Conservation (phyloP, 2,888 invertebrate genomes). For the Synergus gifuensis region DNA sequence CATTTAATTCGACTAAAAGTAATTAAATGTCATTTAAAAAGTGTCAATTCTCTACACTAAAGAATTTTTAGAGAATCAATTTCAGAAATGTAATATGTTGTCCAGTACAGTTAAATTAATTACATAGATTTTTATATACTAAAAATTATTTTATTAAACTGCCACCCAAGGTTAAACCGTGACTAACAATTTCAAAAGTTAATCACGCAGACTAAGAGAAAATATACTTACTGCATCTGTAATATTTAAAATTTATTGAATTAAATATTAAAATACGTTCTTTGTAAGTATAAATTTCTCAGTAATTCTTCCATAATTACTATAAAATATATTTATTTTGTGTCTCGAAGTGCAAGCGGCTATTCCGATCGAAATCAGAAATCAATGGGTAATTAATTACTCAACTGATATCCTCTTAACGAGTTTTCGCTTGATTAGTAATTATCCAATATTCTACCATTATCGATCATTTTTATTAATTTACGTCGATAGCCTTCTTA, state of each 20-base stretch:
- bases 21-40: not conserved
- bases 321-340: conserved; percentile 59
- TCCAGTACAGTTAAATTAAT: conserved; percentile 46
- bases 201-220: conserved; percentile 1
- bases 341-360: conserved; percentile 76
- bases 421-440: conserved; percentile 14
- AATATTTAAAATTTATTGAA: not conserved
- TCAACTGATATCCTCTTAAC: conserved; percentile 9
- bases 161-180: not conserved
- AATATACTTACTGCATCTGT: conserved; percentile 11
- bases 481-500: conserved; percentile 6
- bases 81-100: conserved; percentile 4
- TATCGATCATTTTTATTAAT: not conserved
- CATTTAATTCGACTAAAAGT: not conserved
- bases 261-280: not conserved
- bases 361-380: conserved; percentile 72
- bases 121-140: not conserved
- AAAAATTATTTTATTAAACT: not conserved
- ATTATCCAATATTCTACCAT: not conserved
- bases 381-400: conserved; percentile 47
- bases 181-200: conserved; percentile 17
- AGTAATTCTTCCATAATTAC: conserved; percentile 37
- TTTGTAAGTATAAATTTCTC: conserved; percentile 41
- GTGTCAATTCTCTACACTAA: conserved; percentile 21
- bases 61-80: not conserved